These are phyloP conservation scores for Micropterix aruncella DNA, from an alignment of 2,888 invertebrate genomes.

Conservation along the genomic window DNA sequence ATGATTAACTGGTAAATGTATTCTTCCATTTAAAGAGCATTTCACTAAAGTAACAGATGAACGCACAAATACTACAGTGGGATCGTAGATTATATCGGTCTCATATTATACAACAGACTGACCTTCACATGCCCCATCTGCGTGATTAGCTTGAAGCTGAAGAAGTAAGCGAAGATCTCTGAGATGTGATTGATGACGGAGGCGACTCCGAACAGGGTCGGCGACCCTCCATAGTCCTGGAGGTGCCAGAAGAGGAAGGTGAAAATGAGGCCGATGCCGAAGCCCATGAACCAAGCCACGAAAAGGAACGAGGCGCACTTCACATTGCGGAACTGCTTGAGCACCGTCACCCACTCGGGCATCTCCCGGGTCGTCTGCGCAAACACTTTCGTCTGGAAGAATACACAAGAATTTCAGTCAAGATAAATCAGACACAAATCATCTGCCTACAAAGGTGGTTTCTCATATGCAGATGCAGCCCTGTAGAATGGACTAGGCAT, in stretches of 20 bases:
- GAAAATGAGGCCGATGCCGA: constrained; percentile 96
- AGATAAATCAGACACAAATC: too few relatives aligned
- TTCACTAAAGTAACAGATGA: too few relatives aligned
- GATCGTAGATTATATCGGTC: too few relatives aligned
- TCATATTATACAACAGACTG: too few relatives aligned
- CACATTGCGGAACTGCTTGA: constrained; percentile 78
- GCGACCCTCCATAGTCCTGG: constrained; percentile 90
- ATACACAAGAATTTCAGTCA: too few relatives aligned
- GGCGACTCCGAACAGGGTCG: constrained; percentile 94
- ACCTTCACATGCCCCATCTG: constrained; percentile 93
- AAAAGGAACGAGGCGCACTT: constrained; percentile 88
- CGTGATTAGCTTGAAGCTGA: constrained; percentile 88
- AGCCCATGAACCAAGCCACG: constrained; percentile 98
- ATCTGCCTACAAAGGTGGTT: too few relatives aligned
- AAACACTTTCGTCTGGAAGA: constrained; percentile 69
- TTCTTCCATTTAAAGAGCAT: too few relatives aligned
- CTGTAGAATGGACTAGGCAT: too few relatives aligned
- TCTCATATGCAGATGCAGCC: too few relatives aligned
- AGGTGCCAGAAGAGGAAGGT: constrained; percentile 99
- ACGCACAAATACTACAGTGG: too few relatives aligned
- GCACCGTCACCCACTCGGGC: constrained; percentile 88
- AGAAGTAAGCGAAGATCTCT: constrained; percentile 97
- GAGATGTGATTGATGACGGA: constrained; percentile 98
- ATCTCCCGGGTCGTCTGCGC: constrained; percentile 82
- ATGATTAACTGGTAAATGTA: too few relatives aligned